A percentile compares a stretch with the other conserved stretches of the same genome.
phyloP scores from a whole-genome alignment of 2,113 vertebrate species.

The Candoia aspera region DNA sequence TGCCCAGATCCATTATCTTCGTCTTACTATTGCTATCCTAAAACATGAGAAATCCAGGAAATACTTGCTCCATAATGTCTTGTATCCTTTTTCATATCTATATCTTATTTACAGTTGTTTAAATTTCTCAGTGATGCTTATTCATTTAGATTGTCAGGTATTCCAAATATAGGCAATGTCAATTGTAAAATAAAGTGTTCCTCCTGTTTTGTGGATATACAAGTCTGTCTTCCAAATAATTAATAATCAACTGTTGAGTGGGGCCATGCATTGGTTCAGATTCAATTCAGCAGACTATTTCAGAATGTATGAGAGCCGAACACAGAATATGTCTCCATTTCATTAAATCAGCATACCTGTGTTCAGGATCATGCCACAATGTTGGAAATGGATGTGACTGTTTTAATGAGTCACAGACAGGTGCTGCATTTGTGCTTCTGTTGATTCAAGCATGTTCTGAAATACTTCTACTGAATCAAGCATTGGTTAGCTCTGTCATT shows the following conservation, averaged over 20 bases:
- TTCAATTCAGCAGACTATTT: neutral
- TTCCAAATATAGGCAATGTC: neutral
- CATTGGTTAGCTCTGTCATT: neutral
- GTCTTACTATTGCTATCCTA: constrained; percentile 90
- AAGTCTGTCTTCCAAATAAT: constrained; percentile 2
- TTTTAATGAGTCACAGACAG: neutral
- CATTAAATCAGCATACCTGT: neutral
- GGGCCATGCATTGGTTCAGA: neutral
- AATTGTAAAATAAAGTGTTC: neutral
- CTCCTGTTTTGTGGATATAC: neutral
- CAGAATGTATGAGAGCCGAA: neutral
- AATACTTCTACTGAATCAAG: neutral
- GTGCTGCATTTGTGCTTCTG: neutral
- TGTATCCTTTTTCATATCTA: constrained; percentile 86
- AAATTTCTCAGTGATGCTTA: constrained; percentile 8
- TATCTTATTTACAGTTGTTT: constrained; percentile 24
- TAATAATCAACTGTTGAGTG: constrained; percentile 2
- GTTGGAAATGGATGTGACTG: neutral
- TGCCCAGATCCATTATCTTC: constrained; percentile 91
- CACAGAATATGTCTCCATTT: neutral
- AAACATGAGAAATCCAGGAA: constrained; percentile 95
- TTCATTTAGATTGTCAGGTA: constrained; percentile 21
- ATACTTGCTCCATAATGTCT: constrained; percentile 90
- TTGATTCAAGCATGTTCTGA: neutral
- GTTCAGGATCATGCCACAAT: neutral